A percentile compares a stretch with the other conserved stretches of the same genome.
Evolutionary conservation across 2,888 invertebrate genomes (phyloP).

Genomic region (Griposia aprilina): DNA sequence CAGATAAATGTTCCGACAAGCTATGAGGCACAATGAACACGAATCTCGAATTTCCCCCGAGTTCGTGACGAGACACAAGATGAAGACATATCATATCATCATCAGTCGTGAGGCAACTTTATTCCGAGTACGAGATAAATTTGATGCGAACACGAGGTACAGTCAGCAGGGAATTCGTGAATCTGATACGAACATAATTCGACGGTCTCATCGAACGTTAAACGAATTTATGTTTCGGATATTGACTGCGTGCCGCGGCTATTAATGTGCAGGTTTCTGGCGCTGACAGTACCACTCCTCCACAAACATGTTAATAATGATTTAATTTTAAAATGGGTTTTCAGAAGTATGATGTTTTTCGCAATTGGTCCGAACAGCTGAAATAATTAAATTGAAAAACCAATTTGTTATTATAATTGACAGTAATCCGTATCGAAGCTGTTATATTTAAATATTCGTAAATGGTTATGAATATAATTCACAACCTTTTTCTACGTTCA

Average conservation of each 20-base stretch:
- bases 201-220: constrained; percentile 70
- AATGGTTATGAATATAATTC: constrained; percentile 14
- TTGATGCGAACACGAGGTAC: constrained; percentile 64
- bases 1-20: constrained; percentile 75
- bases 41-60: constrained; percentile 78
- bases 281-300: constrained; percentile 35
- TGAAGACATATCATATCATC: constrained; percentile 72
- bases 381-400: constrained; percentile 25
- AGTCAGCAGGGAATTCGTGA: constrained; percentile 69
- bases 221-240: constrained; percentile 73
- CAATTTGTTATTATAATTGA: constrained; percentile 22
- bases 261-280: constrained; percentile 44
- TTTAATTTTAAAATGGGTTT: constrained; percentile 32
- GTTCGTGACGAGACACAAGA: constrained; percentile 71
- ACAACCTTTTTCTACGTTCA: constrained; percentile 15
- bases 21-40: constrained; percentile 66
- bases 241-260: constrained; percentile 69
- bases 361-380: constrained; percentile 5
- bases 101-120: constrained; percentile 69
- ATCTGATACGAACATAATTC: constrained; percentile 69
- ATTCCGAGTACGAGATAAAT: constrained; percentile 69
- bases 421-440: constrained; percentile 6
- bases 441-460: constrained; percentile 5
- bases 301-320: constrained; percentile 34
- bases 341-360: constrained; percentile 1